phyloP scores from a whole-genome alignment of 2,888 invertebrate species.

The Trissolcus brochymenae region DNA sequence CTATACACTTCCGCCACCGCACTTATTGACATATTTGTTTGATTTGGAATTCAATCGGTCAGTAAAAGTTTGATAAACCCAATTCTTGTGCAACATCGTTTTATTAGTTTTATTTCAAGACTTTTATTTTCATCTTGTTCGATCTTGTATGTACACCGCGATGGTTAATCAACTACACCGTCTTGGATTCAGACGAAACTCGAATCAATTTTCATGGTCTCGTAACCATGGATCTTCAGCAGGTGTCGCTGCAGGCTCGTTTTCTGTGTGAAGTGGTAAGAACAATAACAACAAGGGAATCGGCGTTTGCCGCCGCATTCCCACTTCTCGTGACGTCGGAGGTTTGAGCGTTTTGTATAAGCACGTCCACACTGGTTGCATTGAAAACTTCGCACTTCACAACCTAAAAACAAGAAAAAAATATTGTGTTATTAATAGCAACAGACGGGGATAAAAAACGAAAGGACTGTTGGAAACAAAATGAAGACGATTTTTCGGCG shows the following conservation, averaged over 20 bases:
- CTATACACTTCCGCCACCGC: too few relatives aligned
- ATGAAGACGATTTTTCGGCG: too few relatives aligned
- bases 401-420: constrained; percentile 60
- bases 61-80: background rate
- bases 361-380: constrained; percentile 65
- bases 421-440: constrained; percentile 8
- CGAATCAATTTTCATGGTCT: constrained; percentile 51
- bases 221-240: constrained; percentile 69
- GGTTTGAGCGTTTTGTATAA: constrained; percentile 67
- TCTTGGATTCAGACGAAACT: constrained; percentile 23
- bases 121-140: background rate
- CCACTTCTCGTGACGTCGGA: constrained; percentile 70
- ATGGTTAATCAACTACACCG: too few relatives aligned
- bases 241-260: constrained; percentile 72
- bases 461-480: constrained; percentile 1
- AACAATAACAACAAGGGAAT: constrained; percentile 71
- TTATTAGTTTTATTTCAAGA: constrained; percentile 27
- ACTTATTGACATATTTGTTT: too few relatives aligned
- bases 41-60: background rate
- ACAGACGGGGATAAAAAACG: background rate
- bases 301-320: constrained; percentile 73
- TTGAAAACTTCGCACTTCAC: constrained; percentile 57
- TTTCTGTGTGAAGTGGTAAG: constrained; percentile 71
- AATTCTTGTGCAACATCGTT: too few relatives aligned
- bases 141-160: background rate